These are phyloP conservation scores for Tretioscincus oriximinensis DNA, from an alignment of 2,113 vertebrate genomes.

Conservation along the genomic window DNA sequence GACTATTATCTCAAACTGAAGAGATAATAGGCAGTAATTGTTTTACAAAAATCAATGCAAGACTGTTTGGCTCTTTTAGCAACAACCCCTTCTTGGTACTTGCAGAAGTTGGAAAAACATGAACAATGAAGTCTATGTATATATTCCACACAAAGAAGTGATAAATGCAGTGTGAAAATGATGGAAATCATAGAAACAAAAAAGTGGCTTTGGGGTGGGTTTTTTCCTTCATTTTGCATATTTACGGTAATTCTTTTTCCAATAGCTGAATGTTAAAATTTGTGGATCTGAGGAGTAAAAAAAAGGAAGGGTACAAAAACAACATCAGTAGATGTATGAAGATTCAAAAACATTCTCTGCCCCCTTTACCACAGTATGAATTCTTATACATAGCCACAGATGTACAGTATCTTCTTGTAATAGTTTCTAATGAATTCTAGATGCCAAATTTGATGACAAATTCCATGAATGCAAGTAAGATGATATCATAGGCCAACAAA, in stretches of 20 bases:
- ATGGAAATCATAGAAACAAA: neutral
- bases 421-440: slow-evolving; percentile 3
- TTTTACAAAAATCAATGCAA: slow-evolving; percentile 8
- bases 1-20: neutral
- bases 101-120: neutral
- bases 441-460: neutral
- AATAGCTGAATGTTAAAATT: neutral
- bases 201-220: too few species aligned
- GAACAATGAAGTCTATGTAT: neutral
- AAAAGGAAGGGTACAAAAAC: neutral
- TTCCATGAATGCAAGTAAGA: slow-evolving; percentile 7
- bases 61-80: neutral
- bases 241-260: neutral
- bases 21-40: slow-evolving; percentile 4
- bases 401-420: too few species aligned
- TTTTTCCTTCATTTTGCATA: neutral
- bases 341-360: neutral
- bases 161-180: slow-evolving; percentile 6
- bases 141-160: neutral
- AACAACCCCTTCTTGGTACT: slow-evolving; percentile 10
- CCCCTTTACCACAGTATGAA: neutral
- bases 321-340: neutral
- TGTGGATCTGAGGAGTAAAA: neutral
- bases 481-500: neutral
- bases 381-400: slow-evolving; percentile 6